Evolutionary conservation across 2,888 invertebrate genomes (phyloP), one percentile per base, ranked within the genome.

Genomic region (Homarus gammarus): DNA sequence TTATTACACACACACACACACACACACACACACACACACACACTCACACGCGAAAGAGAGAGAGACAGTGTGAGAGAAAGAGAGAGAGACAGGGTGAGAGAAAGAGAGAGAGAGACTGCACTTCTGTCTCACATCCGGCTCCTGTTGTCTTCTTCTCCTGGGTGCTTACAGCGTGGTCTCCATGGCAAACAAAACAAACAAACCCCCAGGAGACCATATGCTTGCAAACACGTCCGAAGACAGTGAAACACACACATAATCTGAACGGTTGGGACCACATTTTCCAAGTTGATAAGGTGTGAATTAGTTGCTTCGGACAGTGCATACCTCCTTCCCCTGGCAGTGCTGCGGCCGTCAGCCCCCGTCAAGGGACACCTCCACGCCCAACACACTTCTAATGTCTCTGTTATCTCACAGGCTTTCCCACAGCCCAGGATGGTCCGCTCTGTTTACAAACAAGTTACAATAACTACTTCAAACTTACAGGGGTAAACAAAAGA

Each of bases 281-380:
- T 81, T 87, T 82, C 87, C 27, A 38, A 56, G 22, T 87, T 73
- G 87, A 87, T 82, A 87, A 87, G 81, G 81, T 87, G 87, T 87
- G 81, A 87, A 87, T 87, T 81, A 73, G 81, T 87, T 87, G 79
- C 70, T 73, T 81, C 73, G 78, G 40, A 68, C 51, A 87, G 81
- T 82, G 72, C 86, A 79, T 73, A 79, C 81, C 87, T 79, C 81
- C 73, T 81, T n/a, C 73, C 40, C 44, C 56, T n/a, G 56, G 68
- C 72, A 70, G 61, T 61, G 64, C 64, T 36, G 75, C 38, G 75
- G 6, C 75, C 40, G 51, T 31, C 56, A 15, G 31, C 64, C 78
- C 86, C 33, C 84, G 61, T 77, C 75, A 64, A 84, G 10, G 36
- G 51, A 36, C 44, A 68, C 77, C 33, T 68, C 77, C 40, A 22